These are phyloP conservation scores for Glyphotaelius pellucidus DNA, from an alignment of 2,888 invertebrate genomes.

Conservation along the genomic window DNA sequence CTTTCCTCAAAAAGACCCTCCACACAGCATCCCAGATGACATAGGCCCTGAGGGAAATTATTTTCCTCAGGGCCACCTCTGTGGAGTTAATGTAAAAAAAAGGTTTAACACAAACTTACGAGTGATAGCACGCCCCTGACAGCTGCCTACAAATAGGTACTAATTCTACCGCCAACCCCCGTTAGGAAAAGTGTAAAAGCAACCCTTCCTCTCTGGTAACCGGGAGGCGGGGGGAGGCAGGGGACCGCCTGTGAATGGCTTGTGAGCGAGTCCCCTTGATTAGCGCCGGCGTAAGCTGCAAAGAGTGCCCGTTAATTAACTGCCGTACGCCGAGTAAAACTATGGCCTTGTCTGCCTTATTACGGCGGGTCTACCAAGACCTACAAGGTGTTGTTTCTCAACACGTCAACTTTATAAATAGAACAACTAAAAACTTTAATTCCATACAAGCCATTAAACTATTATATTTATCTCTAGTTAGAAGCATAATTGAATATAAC, in stretches of 20 bases:
- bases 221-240: neutral
- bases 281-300: neutral
- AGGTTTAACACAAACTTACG: neutral
- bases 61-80: too few species aligned
- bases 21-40: too few species aligned
- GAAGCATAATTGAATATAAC: too few species aligned
- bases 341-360: neutral
- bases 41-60: too few species aligned
- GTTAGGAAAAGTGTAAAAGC: neutral
- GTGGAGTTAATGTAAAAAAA: too few species aligned
- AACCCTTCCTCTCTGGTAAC: neutral
- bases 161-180: neutral
- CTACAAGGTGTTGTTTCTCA: neutral
- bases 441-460: too few species aligned
- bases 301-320: slow-evolving; percentile 15
- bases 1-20: too few species aligned
- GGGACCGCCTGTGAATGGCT: neutral
- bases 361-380: neutral
- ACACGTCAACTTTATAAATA: too few species aligned
- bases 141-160: neutral
- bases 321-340: neutral
- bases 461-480: too few species aligned
- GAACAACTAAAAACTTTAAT: too few species aligned
- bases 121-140: neutral
- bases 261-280: neutral